Evolutionary conservation across 1,140 invertebrate genomes (phyloP), one percentile per base, ranked within the genome.

Genomic region (Diploscapter pachys): DNA sequence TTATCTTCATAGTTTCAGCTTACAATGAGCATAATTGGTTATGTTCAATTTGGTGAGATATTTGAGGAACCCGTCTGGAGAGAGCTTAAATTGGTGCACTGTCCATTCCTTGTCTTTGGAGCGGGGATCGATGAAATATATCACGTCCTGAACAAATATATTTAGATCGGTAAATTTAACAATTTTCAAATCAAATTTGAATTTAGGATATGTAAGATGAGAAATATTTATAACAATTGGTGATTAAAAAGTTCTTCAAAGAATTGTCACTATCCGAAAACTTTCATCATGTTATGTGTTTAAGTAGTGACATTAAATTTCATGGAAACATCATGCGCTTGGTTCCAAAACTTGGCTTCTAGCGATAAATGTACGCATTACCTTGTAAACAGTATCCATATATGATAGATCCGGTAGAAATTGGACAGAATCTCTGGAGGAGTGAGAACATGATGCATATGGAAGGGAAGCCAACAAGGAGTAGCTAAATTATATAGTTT

Each of bases 381-480:
- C 73, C 31, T 55, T 67, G 50, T 74, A 74, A 4, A 74, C 65
- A 6, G 73, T 57, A 56, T 74, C 73, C 54, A 69, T 64, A 13
- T 69, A 74, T 5, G 73, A 67, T 50, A 74, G 73, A 74, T 74
- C 73, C 50, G 73, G 73, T 31, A 62, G 55, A 4, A 74, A 62
- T 57, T 57, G 52, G 11, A 74, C 68, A 63, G 53, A 50, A 54
- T 66, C 51, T 13, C 67, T 62, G 11, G 53, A 51, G 6, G 73
- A 74, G 52, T 74, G 63, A 4, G 73, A 74, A n/a, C 73, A 74
- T 2, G 73, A 68, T 4, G 73, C 73, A 69, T 74, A 74, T n/a
- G 73, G 64, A 63, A 74, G 73, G 49, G 73, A 74, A 3, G 52
- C 64, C 5, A 74, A 49, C 31, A 74, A 51, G n/a, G 73, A 74